These are phyloP conservation scores for Brachypodius melanocephalos DNA, from an alignment of 2,113 vertebrate species.

Conservation along the genomic window DNA sequence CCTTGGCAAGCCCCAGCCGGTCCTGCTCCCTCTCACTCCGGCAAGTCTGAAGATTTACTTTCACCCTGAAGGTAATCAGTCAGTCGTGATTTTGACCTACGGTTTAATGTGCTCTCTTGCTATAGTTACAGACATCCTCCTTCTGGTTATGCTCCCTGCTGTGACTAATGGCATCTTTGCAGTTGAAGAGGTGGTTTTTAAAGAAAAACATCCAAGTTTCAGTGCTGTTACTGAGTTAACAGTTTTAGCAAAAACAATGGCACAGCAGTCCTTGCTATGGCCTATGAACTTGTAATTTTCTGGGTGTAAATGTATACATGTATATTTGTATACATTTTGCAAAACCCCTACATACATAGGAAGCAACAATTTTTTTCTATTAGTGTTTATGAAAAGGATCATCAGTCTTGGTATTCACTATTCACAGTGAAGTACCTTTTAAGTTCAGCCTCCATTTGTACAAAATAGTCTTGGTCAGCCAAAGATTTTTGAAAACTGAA, in stretches of 20 bases:
- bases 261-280: neutral
- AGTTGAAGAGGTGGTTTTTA: slow-evolving; percentile 28
- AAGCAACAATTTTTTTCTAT: neutral
- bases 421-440: neutral
- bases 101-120: slow-evolving; percentile 51
- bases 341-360: neutral
- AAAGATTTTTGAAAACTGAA: neutral
- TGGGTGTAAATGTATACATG: rapidly evolving
- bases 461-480: neutral
- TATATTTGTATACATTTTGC: neutral
- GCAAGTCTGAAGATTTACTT: slow-evolving; percentile 41
- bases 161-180: slow-evolving; percentile 51
- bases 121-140: slow-evolving; percentile 52
- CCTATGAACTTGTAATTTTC: neutral
- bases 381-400: neutral
- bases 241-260: neutral
- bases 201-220: slow-evolving; percentile 24
- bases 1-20: neutral
- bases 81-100: slow-evolving; percentile 52
- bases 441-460: neutral
- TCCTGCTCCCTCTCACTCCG: neutral
- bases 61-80: slow-evolving; percentile 51
- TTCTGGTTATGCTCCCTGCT: slow-evolving; percentile 52
- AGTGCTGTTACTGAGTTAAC: neutral
- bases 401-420: neutral